Percentiles rank a stretch among this genome's conserved stretches.
These are phyloP conservation scores for Acanthis flammea DNA, from an alignment of 2,797 vertebrate species.

Conservation along the genomic window DNA sequence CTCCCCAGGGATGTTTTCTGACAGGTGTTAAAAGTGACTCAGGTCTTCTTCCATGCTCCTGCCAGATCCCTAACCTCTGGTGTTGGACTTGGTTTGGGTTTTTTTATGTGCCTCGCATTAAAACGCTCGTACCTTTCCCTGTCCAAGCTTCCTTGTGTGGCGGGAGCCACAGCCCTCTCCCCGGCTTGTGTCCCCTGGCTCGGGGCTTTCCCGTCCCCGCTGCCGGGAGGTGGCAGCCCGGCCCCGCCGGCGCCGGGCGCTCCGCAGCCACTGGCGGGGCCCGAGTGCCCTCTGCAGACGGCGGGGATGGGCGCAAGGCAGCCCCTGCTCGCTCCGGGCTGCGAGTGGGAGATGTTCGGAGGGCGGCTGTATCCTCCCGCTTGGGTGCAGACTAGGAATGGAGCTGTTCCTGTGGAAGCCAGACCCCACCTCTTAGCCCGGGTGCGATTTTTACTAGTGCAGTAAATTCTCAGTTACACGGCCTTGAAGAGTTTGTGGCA, in stretches of 20 bases:
- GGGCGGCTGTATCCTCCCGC: accelerated
- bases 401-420: background rate
- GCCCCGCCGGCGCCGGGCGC: background rate
- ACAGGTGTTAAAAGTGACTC: background rate
- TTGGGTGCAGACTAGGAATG: background rate
- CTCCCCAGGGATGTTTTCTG: background rate
- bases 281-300: conserved; percentile 62
- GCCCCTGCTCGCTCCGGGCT: accelerated
- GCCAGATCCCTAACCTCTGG: background rate
- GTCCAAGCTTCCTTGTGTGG: background rate
- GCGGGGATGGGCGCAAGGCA: background rate
- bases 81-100: accelerated
- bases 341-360: no score
- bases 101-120: background rate
- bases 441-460: background rate
- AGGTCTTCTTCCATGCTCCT: background rate
- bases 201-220: background rate
- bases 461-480: background rate
- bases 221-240: background rate
- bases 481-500: background rate
- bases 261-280: background rate
- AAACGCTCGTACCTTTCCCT: background rate
- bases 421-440: background rate
- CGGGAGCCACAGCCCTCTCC: background rate
- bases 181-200: background rate